Evolutionary conservation across 2,888 invertebrate genomes (phyloP), one percentile per base, ranked within the genome.

Genomic region (Nemoura dubitans): DNA sequence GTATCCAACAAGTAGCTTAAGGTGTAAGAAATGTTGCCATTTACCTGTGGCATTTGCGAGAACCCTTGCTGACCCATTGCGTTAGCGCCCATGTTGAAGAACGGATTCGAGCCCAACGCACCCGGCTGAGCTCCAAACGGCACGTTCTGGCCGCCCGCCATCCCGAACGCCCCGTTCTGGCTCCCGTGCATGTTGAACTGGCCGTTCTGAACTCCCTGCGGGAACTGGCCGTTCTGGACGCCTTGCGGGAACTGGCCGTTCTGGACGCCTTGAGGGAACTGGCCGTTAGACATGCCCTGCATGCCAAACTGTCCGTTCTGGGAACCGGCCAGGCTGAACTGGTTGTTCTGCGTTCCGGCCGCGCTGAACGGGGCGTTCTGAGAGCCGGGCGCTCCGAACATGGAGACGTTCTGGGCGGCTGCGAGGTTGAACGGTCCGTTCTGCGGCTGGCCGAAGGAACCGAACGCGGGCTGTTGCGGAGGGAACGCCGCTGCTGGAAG

Each of bases 351-450:
- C 16, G 59, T 21, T 10, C 59, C 59, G 59, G 59, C 59, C 16
- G 16, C 21, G 21, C 59, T 21, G 59, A 59, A 59, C 21, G 59
- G 59, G 59, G 21, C 59, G 59, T 59, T 59, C 59, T 59, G 59
- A 10, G 59, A 1, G 59, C 59, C 59, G 21, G 2, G 1, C 59
- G 59, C 21, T 21, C 59, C 59, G 21, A 59, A 59, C 87, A 87
- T 89, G 89, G 87, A 89, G 90, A 87, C 89, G 90, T 83, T 90
- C 88, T 36, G 89, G 84, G 30, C 89, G 88, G 87, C 90, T 0
- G 27, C 80, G 26, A 80, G 36, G 81, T 86, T 86, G n/a, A 86
- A 30, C 25, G 43, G 29, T 14, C 43, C 76, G 43, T 26, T 81
- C 16, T 29, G 28, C 25, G 78, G 59, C 21, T 59, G n/a, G 81